A percentile compares a stretch with the other conserved stretches of the same genome.
Conservation (phyloP, 2,113 vertebrate genomes). For the Pygoscelis adeliae region DNA sequence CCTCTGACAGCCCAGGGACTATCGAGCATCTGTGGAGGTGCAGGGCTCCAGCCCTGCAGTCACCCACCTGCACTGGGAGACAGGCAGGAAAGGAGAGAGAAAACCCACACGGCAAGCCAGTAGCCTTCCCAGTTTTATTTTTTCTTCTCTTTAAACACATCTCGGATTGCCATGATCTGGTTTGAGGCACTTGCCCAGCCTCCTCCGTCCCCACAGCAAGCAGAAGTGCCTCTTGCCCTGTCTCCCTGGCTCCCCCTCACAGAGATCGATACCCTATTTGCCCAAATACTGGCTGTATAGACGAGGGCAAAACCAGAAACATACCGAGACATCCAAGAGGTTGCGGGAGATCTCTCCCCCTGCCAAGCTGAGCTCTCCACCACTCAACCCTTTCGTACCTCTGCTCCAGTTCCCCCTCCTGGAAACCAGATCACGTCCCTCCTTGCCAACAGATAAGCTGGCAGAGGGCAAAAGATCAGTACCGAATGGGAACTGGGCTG, state of each 20-base stretch:
- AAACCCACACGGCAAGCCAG: background rate
- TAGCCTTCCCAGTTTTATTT: background rate
- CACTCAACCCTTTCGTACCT: background rate
- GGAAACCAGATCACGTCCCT: background rate
- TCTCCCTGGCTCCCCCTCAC: background rate
- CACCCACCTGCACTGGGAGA: background rate
- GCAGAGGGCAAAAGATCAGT: background rate
- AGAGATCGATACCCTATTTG: background rate
- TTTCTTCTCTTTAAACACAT: background rate
- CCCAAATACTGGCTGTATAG: background rate
- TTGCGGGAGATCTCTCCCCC: background rate
- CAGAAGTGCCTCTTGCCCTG: background rate
- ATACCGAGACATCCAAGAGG: accelerated
- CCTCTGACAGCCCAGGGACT: background rate
- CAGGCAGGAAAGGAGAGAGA: background rate
- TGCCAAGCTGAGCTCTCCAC: background rate
- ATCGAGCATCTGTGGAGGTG: background rate
- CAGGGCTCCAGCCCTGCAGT: background rate
- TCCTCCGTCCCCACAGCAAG: background rate
- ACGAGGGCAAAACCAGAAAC: background rate
- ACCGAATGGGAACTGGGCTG: background rate
- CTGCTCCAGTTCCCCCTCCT: background rate
- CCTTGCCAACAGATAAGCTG: background rate
- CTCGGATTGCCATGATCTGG: too few species aligned
- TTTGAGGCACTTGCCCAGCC: background rate